Percentiles rank a stretch among this genome's conserved stretches.
These are phyloP conservation scores for Ammodytes dubius DNA, from an alignment of 2,113 vertebrate species.

Conservation along the genomic window DNA sequence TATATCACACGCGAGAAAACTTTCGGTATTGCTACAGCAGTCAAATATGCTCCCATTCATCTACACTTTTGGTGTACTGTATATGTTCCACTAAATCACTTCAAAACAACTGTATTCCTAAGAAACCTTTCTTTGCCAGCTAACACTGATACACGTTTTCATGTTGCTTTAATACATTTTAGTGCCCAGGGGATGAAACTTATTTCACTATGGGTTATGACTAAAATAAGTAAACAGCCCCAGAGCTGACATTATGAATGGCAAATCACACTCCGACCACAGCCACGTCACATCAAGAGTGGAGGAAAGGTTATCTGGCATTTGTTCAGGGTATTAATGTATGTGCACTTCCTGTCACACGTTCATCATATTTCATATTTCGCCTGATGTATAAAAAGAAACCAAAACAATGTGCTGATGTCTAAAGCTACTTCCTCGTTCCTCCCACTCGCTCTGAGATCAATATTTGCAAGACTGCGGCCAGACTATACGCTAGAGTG, in stretches of 20 bases:
- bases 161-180: slow-evolving; percentile 5
- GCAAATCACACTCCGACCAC: slow-evolving; percentile 62
- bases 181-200: not conserved
- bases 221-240: slow-evolving; percentile 28
- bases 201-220: not conserved
- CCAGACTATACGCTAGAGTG: slow-evolving; percentile 55
- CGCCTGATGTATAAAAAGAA: slow-evolving; percentile 27
- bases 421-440: slow-evolving; percentile 67
- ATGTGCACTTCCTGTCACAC: slow-evolving; percentile 63
- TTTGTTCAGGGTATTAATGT: slow-evolving; percentile 33
- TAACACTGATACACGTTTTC: not conserved
- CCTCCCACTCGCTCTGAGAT: slow-evolving; percentile 69
- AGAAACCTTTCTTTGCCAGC: not conserved
- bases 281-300: slow-evolving; percentile 75
- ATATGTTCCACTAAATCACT: not conserved
- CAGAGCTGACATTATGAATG: slow-evolving; percentile 29
- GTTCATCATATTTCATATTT: slow-evolving; percentile 35
- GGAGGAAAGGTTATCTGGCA: slow-evolving; percentile 29
- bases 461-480: slow-evolving; percentile 68
- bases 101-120: not conserved
- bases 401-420: slow-evolving; percentile 42
- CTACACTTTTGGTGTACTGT: not conserved
- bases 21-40: not conserved
- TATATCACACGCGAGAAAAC: slow-evolving; percentile 5
- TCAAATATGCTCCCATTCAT: not conserved